Evolutionary conservation across 2,797 vertebrate species (phyloP), one percentile per base, ranked within the genome.

Genomic region (Hafferia zeledoni): DNA sequence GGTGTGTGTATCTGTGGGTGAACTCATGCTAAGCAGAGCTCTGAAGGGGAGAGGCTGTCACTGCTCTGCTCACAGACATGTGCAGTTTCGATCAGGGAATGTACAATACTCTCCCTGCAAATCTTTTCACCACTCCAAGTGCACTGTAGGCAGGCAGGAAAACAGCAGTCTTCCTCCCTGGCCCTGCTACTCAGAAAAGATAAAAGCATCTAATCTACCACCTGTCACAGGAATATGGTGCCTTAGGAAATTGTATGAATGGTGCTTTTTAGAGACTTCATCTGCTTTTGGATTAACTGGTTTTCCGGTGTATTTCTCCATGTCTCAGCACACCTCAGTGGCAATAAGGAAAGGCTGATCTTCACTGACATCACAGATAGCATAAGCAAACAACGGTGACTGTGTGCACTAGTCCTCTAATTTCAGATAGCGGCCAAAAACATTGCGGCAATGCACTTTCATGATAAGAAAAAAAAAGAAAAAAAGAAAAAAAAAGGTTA

Each of bases 1-100:
- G 84, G 35, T 86, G 17, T 92, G 24, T 75, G 47, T 64, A 93
- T 24, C 65, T 92, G 93, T 96, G 93, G 91, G 82, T 94, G 96
- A 96, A 55, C 19, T 16, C 61, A 83, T 9, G 35, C n/a, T 31
- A 79, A 90, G 10, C 24, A 85, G 31, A 82, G 3, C 16, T 84
- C 28, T 3, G 14, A 49, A 8, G 2, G 11, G 7, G 10, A 55
- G 35, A 0, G 2, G 3, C 1, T 60, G 1, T 60, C 33, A n/a
- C 18, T 74, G 22, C 44, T 75, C 28, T 64, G 75, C 25, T 65
- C 44, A 20, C 2, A 4, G 85, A 87, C 69, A 37, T 86, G 30
- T 79, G 78, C 67, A 95, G 68, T 71, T 93, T 39, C 52, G 78
- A 5, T 60, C 16, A 77, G 4, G 9, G 30, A 81, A 33, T 20